Evolutionary conservation across 2,113 vertebrate genomes (phyloP).

Genomic region (Oryzias celebensis): DNA sequence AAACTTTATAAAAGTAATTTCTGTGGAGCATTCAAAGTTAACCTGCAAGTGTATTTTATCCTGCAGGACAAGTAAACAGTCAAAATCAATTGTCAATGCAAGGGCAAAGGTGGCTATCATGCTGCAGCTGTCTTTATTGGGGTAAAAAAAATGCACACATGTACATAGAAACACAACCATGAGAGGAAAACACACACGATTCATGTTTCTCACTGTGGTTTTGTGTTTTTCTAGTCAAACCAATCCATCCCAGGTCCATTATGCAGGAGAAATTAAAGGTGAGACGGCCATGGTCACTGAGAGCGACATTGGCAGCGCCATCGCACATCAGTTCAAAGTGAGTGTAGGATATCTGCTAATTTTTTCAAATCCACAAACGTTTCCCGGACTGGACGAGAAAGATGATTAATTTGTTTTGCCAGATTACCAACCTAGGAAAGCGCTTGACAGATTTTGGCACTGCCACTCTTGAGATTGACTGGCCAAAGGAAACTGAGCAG

Average conservation of each 20-base stretch:
- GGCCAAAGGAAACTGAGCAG: constrained; percentile 84
- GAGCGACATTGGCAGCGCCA: constrained; percentile 86
- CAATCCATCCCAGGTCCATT: constrained; percentile 92
- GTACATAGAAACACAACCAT: not conserved
- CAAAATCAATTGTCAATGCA: constrained; percentile 78
- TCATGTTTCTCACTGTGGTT: not conserved
- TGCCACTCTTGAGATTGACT: constrained; percentile 83
- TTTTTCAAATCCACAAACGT: not conserved
- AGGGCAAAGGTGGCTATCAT: constrained; percentile 86
- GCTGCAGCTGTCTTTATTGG: constrained; percentile 87
- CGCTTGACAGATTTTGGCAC: constrained; percentile 83
- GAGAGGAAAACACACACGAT: constrained; percentile 3
- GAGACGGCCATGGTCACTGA: constrained; percentile 84
- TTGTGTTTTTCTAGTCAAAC: constrained; percentile 76
- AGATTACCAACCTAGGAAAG: constrained; percentile 92
- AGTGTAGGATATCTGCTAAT: constrained; percentile 52
- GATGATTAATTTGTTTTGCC: constrained; percentile 1
- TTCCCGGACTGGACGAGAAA: not conserved
- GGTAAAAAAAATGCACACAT: constrained; percentile 73
- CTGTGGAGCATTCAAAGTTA: not conserved
- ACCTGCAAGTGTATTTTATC: constrained; percentile 27
- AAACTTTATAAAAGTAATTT: not conserved
- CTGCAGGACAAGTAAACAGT: constrained; percentile 88
- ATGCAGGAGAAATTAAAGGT: constrained; percentile 77
- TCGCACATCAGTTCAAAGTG: constrained; percentile 91